A percentile compares a stretch with the other conserved stretches of the same genome.
phyloP scores from a whole-genome alignment of 2,113 vertebrate genomes.

The Crotalus horridus region DNA sequence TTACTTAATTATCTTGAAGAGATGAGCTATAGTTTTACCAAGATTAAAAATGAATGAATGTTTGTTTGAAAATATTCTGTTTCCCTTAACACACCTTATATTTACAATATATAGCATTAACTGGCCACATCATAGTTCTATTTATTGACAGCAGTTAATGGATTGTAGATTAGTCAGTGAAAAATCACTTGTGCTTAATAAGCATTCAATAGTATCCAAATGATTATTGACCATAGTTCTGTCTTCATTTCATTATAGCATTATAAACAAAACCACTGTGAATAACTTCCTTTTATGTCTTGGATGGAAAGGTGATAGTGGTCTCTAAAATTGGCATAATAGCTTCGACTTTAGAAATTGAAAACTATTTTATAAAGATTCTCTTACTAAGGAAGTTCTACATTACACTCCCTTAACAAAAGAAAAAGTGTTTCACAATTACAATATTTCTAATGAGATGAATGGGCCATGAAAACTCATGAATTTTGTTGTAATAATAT shows the following conservation, averaged over 20 bases:
- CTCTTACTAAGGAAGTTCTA: neutral
- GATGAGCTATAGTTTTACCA: neutral
- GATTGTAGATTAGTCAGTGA: neutral
- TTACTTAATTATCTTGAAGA: conserved; percentile 44
- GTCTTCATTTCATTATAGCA: neutral
- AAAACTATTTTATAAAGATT: neutral
- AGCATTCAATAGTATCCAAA: neutral
- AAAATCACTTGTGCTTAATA: neutral
- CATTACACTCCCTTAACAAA: neutral
- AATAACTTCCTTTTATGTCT: neutral
- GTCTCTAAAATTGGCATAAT: neutral
- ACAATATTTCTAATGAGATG: neutral
- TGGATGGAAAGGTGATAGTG: neutral
- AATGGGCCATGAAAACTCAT: neutral
- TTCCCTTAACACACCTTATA: neutral
- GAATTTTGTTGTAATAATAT: neutral
- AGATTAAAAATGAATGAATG: neutral
- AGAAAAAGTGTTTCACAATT: neutral
- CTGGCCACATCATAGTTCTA: neutral
- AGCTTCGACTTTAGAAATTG: neutral
- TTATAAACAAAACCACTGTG: neutral
- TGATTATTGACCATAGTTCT: neutral
- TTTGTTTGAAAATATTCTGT: neutral
- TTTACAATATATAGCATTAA: neutral
- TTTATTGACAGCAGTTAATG: neutral